A percentile compares a stretch with the other conserved stretches of the same genome.
phyloP scores from a whole-genome alignment of 2,797 vertebrate species.

The Leuciscus waleckii region DNA sequence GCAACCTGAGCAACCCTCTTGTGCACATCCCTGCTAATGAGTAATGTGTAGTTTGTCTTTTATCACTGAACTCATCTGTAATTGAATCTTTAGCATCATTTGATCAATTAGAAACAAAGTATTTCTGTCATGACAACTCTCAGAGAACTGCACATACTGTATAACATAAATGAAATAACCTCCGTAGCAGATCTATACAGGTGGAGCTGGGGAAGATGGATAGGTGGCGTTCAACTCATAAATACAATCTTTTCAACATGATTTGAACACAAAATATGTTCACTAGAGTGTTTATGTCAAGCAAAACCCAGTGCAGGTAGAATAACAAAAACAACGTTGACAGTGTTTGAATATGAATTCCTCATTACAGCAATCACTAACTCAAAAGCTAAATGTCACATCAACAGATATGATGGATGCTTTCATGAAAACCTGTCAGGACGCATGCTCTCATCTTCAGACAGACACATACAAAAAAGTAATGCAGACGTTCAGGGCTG shows the following conservation, averaged over 20 bases:
- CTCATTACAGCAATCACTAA: background rate
- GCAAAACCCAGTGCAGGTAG: background rate
- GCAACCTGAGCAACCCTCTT: too few species aligned
- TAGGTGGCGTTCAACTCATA: background rate
- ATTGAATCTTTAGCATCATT: background rate
- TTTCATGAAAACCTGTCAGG: constrained; percentile 14
- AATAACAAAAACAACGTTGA: background rate
- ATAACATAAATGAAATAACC: too few species aligned
- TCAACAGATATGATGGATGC: background rate
- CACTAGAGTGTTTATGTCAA: background rate
- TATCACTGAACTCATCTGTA: background rate
- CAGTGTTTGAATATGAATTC: constrained; percentile 9
- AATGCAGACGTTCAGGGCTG: background rate
- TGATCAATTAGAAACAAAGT: background rate
- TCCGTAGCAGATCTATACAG: too few species aligned
- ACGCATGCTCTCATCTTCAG: background rate
- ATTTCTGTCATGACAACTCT: too few species aligned
- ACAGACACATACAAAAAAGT: background rate
- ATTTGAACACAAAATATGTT: background rate
- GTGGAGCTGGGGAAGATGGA: too few species aligned
- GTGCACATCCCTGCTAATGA: background rate
- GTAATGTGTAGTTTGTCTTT: background rate
- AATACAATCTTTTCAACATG: background rate
- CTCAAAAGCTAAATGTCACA: background rate
- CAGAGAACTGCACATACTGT: too few species aligned